Percentiles rank a stretch among this genome's conserved stretches.
Conservation (phyloP, 2,113 vertebrate species). For the Phaethon lepturus region DNA sequence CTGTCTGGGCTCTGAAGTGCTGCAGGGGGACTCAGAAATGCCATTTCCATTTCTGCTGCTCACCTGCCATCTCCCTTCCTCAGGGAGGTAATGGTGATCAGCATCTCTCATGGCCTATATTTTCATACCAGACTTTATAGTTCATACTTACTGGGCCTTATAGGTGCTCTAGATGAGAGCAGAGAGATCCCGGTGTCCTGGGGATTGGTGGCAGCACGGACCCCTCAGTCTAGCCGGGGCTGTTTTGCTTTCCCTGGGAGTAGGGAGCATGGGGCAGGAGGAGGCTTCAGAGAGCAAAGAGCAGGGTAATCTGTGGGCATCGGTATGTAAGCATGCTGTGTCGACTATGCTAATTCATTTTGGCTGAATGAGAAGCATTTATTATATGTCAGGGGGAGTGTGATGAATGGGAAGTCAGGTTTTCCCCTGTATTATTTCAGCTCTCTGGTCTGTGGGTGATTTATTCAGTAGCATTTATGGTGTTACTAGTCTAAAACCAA, state of each 20-base stretch:
- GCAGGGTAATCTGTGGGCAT: constrained; percentile 7
- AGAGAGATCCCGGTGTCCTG: background rate
- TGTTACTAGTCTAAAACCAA: constrained; percentile 36
- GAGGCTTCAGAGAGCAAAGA: background rate
- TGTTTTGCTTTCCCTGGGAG: background rate
- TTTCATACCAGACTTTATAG: background rate
- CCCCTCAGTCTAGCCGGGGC: no score
- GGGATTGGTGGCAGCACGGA: background rate
- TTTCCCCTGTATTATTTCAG: constrained; percentile 31
- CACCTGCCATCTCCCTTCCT: background rate
- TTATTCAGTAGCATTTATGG: constrained; percentile 38
- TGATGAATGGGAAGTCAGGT: constrained; percentile 30
- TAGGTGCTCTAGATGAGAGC: background rate
- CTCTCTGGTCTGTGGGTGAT: constrained; percentile 24
- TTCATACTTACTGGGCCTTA: fast-evolving
- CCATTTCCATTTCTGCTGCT: background rate
- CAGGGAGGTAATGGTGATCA: background rate
- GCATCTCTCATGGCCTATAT: background rate
- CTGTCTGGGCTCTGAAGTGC: background rate
- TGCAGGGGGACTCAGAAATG: background rate
- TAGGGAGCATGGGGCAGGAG: background rate
- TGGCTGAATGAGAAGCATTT: constrained; percentile 32
- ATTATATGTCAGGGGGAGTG: background rate
- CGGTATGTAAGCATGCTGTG: background rate
- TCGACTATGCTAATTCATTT: background rate